A percentile compares a stretch with the other conserved stretches of the same genome.
Conservation (phyloP, 2,797 vertebrate species). For the Eleutherodactylus coqui region DNA sequence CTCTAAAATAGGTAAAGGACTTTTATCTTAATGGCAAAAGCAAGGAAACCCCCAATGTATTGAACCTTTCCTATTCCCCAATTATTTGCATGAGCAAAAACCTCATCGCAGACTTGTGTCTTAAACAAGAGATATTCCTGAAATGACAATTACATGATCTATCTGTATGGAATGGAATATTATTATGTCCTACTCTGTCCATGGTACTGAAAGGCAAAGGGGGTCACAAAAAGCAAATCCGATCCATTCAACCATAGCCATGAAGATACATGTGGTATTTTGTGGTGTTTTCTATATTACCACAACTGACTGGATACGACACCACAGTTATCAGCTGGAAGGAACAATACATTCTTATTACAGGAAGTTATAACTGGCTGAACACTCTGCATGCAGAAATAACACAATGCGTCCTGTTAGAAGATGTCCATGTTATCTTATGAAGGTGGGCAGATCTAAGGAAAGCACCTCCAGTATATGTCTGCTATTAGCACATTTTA, state of each 20-base stretch:
- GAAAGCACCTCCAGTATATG: not conserved
- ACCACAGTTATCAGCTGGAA: not conserved
- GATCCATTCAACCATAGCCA: not conserved
- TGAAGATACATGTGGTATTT: not conserved
- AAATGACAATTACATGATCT: too few relatives aligned
- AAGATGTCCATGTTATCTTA: not conserved
- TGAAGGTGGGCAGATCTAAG: not conserved
- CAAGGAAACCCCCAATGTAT: too few relatives aligned
- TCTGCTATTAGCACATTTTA: too few relatives aligned
- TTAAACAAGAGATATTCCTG: too few relatives aligned
- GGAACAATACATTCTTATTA: not conserved
- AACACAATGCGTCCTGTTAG: not conserved
- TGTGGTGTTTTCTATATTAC: not conserved
- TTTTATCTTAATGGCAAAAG: too few relatives aligned
- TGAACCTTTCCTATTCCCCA: too few relatives aligned
- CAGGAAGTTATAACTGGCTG: not conserved
- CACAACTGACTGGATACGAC: not conserved
- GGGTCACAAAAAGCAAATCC: not conserved
- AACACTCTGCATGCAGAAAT: not conserved
- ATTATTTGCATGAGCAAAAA: too few relatives aligned
- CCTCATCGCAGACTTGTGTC: too few relatives aligned
- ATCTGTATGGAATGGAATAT: not conserved
- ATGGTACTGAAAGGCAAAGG: constrained; percentile 42
- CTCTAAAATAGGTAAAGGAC: too few relatives aligned
- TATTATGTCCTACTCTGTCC: constrained; percentile 26